Evolutionary conservation across 2,888 invertebrate genomes (phyloP).

Genomic region (Caenorhabditis sp.): DNA sequence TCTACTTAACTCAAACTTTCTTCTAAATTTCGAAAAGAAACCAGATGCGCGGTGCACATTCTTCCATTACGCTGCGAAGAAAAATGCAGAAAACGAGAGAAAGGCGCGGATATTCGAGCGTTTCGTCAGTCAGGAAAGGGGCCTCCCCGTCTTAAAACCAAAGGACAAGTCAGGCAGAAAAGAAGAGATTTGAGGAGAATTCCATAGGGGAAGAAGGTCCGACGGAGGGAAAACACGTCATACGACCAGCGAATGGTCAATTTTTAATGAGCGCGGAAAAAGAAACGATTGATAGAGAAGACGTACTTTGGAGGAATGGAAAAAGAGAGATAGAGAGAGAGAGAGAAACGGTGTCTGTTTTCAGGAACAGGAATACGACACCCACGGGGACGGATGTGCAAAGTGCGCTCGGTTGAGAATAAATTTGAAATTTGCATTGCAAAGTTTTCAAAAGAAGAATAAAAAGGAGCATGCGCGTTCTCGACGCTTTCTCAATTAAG

Average conservation of each 20-base stretch:
- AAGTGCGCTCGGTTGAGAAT: not conserved
- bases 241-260: slow-evolving; percentile 2
- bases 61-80: slow-evolving; percentile 17
- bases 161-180: slow-evolving; percentile 39
- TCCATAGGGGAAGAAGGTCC: slow-evolving; percentile 19
- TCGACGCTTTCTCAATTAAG: slow-evolving; percentile 39
- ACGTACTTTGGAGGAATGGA: not conserved
- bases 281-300: no score
- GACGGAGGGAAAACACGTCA: not conserved
- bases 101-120: slow-evolving; percentile 54
- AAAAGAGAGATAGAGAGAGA: not conserved
- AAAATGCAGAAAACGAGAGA: slow-evolving; percentile 11
- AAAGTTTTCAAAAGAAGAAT: slow-evolving; percentile 6
- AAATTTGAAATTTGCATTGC: not conserved
- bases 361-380: slow-evolving; percentile 3
- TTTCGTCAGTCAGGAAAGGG: slow-evolving; percentile 19
- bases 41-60: slow-evolving; percentile 5
- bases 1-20: not conserved
- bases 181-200: slow-evolving; percentile 20
- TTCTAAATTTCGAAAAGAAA: slow-evolving; percentile 8
- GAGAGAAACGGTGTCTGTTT: slow-evolving; percentile 1
- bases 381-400: not conserved
- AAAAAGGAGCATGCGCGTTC: not conserved
- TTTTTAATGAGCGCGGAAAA: no score
- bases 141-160: slow-evolving; percentile 24